Conservation (phyloP, 1,140 invertebrate species). For the Pristionchus pacificus region DNA sequence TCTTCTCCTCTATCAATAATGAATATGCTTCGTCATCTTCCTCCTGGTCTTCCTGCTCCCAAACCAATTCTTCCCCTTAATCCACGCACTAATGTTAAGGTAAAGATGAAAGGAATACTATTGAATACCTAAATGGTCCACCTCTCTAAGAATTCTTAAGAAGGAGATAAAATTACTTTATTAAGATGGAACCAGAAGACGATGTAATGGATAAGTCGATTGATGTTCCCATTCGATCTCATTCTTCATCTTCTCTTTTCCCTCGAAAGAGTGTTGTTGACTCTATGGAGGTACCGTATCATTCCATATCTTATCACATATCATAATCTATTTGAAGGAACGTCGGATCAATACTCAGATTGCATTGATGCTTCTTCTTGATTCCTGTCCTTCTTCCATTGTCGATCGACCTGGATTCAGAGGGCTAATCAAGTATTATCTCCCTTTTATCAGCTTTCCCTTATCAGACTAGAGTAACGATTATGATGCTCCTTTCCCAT, state of each 20-base stretch:
- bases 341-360: conserved; percentile 21
- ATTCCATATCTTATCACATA: neutral
- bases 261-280: neutral
- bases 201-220: neutral
- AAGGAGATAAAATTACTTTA: neutral
- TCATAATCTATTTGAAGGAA: neutral
- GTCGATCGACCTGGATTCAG: conserved; percentile 34
- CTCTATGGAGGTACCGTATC: neutral
- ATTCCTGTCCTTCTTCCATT: conserved; percentile 20
- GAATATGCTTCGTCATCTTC: neutral
- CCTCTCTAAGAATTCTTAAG: no score
- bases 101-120: neutral
- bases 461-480: no score
- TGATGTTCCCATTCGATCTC: neutral
- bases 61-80: neutral
- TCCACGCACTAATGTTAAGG: neutral
- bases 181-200: neutral
- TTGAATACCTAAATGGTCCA: no score
- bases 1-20: neutral
- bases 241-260: neutral
- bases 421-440: conserved; percentile 13
- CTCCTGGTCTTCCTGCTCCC: neutral
- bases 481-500: no score
- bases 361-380: conserved; percentile 35
- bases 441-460: neutral